Evolutionary conservation across 2,113 vertebrate species (phyloP), one percentile per base, ranked within the genome.

Genomic region (Neogale vison): DNA sequence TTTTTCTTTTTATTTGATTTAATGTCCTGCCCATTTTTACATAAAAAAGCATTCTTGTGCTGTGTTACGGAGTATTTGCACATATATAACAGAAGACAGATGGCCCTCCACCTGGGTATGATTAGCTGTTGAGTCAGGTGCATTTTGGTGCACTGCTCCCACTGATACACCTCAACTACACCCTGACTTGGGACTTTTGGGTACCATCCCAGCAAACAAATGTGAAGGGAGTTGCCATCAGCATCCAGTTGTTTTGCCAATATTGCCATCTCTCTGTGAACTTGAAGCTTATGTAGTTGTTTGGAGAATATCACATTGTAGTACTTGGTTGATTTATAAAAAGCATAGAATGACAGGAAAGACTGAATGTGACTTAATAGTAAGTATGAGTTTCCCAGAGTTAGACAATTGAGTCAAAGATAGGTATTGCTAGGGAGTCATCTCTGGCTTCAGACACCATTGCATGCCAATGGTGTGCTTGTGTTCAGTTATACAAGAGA

Each of bases 271-370:
- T 80, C 36, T 55, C 3, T 79, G 7, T 55, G n/a, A 65, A 52
- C 39, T 18, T 20, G 52, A 13, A 36, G 18, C n/a, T 79, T 80
- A 42, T 71, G 31, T 88, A 6, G 67, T 65, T 57, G 36, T 86
- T 95, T 82, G 36, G 36, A 84, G 36, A 59, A 13, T 59, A 61
- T 83, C 17, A 10, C 13, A 31, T 61, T 93, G 72, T 72, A 71
- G 26, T 67, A 45, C 20, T 79, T 91, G 21, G 6, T 92, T 94
- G 39, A 11, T 92, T 94, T 95, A 42, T 93, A 63, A 94, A 94
- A 92, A 85, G 36, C 57, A 50, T 39, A 55, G 76, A 85, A 89
- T 85, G 29, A 80, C 45, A 84, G 59, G 61, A 71, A 88, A 47
- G 31, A 65, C 87, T 63, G 36, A 57, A 61, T 93, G 24, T 82